These are phyloP conservation scores for Carcharodon carcharias DNA, from an alignment of 2,797 vertebrate species.

Conservation along the genomic window DNA sequence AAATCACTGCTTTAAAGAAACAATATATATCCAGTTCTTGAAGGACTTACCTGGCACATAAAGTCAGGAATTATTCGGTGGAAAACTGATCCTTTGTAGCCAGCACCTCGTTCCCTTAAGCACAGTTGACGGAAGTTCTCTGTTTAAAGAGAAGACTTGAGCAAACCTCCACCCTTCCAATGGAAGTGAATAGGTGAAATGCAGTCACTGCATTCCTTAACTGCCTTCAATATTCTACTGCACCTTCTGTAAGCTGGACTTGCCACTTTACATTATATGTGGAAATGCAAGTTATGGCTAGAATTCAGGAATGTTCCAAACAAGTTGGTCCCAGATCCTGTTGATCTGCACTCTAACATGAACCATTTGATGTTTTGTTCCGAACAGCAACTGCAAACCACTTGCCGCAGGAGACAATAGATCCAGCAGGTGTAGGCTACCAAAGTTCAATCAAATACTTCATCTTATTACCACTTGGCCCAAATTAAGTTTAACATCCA, in stretches of 20 bases:
- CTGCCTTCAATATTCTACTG: background rate
- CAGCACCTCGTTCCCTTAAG: conserved; percentile 60
- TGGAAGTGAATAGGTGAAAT: background rate
- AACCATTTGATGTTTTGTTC: too few relatives aligned
- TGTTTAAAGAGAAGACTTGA: conserved; percentile 41
- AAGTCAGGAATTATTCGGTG: conserved; percentile 58
- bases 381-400: background rate
- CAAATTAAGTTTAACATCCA: background rate
- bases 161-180: background rate
- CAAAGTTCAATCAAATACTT: background rate
- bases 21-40: background rate
- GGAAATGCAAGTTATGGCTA: too few relatives aligned
- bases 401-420: background rate
- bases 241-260: background rate
- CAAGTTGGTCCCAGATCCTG: too few relatives aligned
- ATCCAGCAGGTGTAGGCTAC: background rate
- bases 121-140: conserved; percentile 65
- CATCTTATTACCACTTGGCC: background rate
- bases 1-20: background rate
- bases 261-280: background rate
- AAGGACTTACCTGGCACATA: conserved; percentile 60
- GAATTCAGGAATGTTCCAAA: background rate
- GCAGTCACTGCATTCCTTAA: background rate
- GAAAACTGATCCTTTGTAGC: conserved; percentile 60
- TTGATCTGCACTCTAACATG: too few relatives aligned